A percentile compares a stretch with the other conserved stretches of the same genome.
phyloP scores from a whole-genome alignment of 2,888 invertebrate genomes.

The Cheilosia vernalis region DNA sequence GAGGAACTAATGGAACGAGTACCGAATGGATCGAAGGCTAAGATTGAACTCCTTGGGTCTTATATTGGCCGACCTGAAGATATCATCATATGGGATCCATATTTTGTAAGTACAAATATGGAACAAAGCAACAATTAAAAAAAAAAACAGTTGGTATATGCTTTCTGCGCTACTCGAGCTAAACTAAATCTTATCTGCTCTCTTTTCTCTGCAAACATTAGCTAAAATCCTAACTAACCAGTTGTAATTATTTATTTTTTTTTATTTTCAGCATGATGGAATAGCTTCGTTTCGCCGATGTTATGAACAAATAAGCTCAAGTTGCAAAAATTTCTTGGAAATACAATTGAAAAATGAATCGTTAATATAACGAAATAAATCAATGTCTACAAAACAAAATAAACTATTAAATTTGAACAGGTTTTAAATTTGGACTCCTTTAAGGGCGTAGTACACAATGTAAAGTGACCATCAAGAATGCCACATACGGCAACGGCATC shows the following conservation, averaged over 20 bases:
- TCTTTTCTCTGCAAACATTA: no score
- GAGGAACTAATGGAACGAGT: slow-evolving; percentile 85
- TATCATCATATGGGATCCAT: slow-evolving; percentile 93
- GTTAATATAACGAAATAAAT: not conserved
- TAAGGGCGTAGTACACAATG: no score
- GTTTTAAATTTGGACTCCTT: no score
- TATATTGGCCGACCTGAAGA: slow-evolving; percentile 90
- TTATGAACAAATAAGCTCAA: slow-evolving; percentile 77
- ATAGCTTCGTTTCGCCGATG: slow-evolving; percentile 78
- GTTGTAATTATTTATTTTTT: not conserved
- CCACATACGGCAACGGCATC: no score
- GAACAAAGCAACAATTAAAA: no score
- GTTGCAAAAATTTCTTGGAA: slow-evolving; percentile 74
- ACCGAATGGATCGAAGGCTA: slow-evolving; percentile 87
- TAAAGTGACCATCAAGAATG: no score
- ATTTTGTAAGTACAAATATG: slow-evolving; percentile 87
- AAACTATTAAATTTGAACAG: no score
- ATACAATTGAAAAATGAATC: not conserved
- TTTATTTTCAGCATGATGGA: slow-evolving; percentile 78
- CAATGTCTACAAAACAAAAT: no score
- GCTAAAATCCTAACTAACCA: no score
- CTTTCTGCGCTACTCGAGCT: no score
- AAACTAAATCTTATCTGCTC: no score
- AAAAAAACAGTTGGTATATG: no score
- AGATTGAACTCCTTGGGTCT: slow-evolving; percentile 90